Conservation (phyloP, 1,140 invertebrate genomes). For the Drosophila equinoxialis region DNA sequence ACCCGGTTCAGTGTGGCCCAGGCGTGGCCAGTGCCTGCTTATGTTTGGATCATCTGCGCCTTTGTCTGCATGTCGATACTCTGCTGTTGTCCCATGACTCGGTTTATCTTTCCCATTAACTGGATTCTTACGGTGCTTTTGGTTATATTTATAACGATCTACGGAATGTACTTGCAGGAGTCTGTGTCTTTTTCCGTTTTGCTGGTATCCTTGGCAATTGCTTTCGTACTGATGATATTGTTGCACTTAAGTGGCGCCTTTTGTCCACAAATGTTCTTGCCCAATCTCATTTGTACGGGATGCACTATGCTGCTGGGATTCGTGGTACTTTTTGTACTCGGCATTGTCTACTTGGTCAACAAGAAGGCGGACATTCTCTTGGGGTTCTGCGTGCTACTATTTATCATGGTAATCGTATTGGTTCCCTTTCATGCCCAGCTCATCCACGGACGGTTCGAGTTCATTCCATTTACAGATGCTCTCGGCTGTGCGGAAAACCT, state of each 20-base stretch:
- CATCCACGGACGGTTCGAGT: conserved; percentile 29
- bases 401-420: neutral
- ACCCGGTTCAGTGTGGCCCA: neutral
- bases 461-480: neutral
- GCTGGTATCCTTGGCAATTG: neutral
- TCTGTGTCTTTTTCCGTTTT: rapidly evolving
- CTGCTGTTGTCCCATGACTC: conserved; percentile 6
- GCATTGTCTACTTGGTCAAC: neutral
- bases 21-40: conserved; percentile 15
- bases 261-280: conserved; percentile 14
- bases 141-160: neutral
- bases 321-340: neutral
- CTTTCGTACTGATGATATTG: neutral
- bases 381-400: neutral
- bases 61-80: conserved; percentile 12
- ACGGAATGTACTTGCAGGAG: neutral
- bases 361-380: neutral
- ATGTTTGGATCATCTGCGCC: conserved; percentile 21
- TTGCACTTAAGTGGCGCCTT: conserved; percentile 25
- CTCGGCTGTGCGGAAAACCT: conserved; percentile 13
- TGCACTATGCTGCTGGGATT: neutral
- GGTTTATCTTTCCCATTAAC: conserved; percentile 2
- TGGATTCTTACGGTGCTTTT: conserved; percentile 11
- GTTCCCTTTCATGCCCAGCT: conserved; percentile 20
- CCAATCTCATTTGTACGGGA: neutral